phyloP scores from a whole-genome alignment of 1,140 invertebrate species.

The Heliconius nattereri region DNA sequence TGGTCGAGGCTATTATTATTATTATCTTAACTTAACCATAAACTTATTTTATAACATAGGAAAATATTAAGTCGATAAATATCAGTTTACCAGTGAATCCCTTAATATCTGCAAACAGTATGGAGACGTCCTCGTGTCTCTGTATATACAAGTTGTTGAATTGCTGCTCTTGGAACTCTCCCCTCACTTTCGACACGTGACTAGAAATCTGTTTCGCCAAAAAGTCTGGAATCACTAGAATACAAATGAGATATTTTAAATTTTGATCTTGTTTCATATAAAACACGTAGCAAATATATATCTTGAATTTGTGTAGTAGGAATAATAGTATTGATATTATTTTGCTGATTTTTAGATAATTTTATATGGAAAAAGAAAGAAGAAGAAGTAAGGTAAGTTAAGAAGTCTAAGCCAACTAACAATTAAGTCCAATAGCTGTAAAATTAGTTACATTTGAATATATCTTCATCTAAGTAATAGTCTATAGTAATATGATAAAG shows the following conservation, averaged over 20 bases:
- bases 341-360: too few relatives aligned
- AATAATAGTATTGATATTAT: not conserved
- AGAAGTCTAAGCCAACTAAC: too few relatives aligned
- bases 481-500: too few relatives aligned
- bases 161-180: conserved; percentile 89
- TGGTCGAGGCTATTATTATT: too few relatives aligned
- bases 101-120: conserved; percentile 99
- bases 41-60: too few relatives aligned
- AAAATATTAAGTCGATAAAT: not conserved
- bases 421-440: too few relatives aligned
- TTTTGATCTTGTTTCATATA: not conserved
- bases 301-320: not conserved
- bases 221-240: conserved; percentile 95
- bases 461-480: too few relatives aligned
- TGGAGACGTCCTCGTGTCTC: conserved; percentile 97
- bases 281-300: not conserved
- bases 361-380: too few relatives aligned
- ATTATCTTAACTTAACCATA: too few relatives aligned
- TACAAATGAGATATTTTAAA: conserved; percentile 21
- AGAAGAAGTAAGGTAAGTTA: too few relatives aligned
- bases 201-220: conserved; percentile 96
- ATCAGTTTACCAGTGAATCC: conserved; percentile 91
- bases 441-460: too few relatives aligned
- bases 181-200: conserved; percentile 92
- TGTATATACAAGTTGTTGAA: conserved; percentile 99